Evolutionary conservation across 1,140 invertebrate species (phyloP), one percentile per base, ranked within the genome.

Genomic region (Planococcus citri): DNA sequence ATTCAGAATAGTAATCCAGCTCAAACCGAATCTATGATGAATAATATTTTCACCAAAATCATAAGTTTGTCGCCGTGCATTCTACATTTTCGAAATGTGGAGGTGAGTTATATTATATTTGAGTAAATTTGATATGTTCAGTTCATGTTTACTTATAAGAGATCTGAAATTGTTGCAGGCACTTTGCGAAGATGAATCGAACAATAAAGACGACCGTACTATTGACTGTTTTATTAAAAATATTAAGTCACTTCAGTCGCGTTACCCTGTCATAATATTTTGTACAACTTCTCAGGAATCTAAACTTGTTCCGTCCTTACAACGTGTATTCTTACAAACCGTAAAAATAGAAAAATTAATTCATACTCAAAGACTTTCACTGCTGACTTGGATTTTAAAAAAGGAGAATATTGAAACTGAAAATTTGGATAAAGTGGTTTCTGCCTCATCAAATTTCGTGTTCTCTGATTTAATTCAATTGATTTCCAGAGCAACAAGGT

Each of bases 401-500:
- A 64, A 64, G 24, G 21, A 24, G 24, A 25, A 27, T 20, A 10
- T 64, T 4, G 3, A 27, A 25, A 10, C 9, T 12, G 60, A 64
- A 14, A 25, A 64, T 64, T 27, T 64, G 10, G 22, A 64, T 10
- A 20, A 64, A 24, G 24, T 64, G 3, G 60, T 20, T 3, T 20
- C 10, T 24, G 3, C 12, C 8, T 24, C 60, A 17, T 24, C 60
- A 9, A 64, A 64, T 64, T 64, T 64, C 17, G 60, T 64, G 24
- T 64, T 64, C 24, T 24, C 60, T 24, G 60, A 64, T 64, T 64
- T 64, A 2, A 64, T 64, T 64, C 60, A 64, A 25, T 25, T 64
- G 22, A 20, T 64, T 9, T 64, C 60, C 10, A 10, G 60, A 25
- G 22, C 60, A 9, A 2, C 17, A 4, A 25, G 10, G 60, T 64